phyloP scores from a whole-genome alignment of 1,140 invertebrate genomes.

The Saccostrea echinata region DNA sequence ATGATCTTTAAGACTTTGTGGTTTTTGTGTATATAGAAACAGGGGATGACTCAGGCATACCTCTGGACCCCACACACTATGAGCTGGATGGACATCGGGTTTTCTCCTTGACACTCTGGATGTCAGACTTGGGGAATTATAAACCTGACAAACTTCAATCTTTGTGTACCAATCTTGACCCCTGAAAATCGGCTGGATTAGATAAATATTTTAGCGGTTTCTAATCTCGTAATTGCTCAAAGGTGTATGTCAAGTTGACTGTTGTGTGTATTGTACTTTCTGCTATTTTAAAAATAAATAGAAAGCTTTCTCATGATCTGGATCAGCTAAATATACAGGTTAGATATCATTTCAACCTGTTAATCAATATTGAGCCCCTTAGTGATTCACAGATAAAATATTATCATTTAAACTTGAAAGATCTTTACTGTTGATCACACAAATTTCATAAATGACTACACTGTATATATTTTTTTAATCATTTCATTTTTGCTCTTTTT shows the following conservation, averaged over 20 bases:
- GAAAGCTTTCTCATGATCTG: neutral
- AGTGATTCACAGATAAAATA: slow-evolving; percentile 8
- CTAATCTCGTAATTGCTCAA: slow-evolving; percentile 24
- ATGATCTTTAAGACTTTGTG: slow-evolving; percentile 31
- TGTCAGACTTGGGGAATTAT: slow-evolving; percentile 15
- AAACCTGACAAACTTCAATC: neutral
- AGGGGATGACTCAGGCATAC: slow-evolving; percentile 12
- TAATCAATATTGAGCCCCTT: neutral
- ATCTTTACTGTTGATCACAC: neutral
- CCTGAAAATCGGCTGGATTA: slow-evolving; percentile 19
- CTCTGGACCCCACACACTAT: slow-evolving; percentile 27
- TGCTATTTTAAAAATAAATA: slow-evolving; percentile 34
- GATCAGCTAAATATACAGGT: neutral
- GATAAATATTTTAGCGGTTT: slow-evolving; percentile 22
- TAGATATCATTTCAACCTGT: slow-evolving; percentile 6
- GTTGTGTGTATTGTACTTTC: slow-evolving; percentile 33
- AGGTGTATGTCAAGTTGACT: slow-evolving; percentile 28
- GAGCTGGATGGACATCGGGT: neutral
- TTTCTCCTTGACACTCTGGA: slow-evolving; percentile 14
- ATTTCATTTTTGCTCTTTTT: neutral
- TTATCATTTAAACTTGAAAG: neutral
- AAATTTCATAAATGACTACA: neutral
- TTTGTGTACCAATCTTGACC: slow-evolving; percentile 14
- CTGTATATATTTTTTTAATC: neutral
- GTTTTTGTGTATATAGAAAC: slow-evolving; percentile 39